These are phyloP conservation scores for Hippocampus mohnikei DNA, from an alignment of 2,113 vertebrate genomes.

Conservation along the genomic window DNA sequence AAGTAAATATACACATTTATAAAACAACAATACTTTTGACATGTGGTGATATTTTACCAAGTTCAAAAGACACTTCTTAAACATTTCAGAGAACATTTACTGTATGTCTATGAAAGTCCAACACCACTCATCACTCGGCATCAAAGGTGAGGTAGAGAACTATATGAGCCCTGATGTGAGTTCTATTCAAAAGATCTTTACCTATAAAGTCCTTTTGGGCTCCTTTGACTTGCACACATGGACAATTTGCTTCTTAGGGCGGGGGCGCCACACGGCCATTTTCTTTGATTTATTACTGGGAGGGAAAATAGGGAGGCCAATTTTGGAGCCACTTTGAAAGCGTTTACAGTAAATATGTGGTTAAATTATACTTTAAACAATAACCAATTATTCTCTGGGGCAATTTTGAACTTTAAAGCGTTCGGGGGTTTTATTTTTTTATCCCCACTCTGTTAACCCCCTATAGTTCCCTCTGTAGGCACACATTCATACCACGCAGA, in stretches of 20 bases:
- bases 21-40: constrained; percentile 18
- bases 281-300: constrained; percentile 69
- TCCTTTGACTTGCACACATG: constrained; percentile 50
- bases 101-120: constrained; percentile 70
- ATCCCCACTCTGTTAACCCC: constrained; percentile 30
- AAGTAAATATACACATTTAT: constrained; percentile 30
- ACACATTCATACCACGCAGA: constrained; percentile 42
- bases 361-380: constrained; percentile 48
- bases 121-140: constrained; percentile 77
- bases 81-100: constrained; percentile 26
- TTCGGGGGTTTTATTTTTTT: constrained; percentile 7
- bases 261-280: constrained; percentile 59
- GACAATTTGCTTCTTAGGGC: constrained; percentile 25
- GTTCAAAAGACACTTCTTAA: constrained; percentile 48
- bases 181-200: constrained; percentile 44
- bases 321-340: constrained; percentile 61
- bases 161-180: constrained; percentile 44
- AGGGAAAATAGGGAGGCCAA: constrained; percentile 46
- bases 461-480: constrained; percentile 47
- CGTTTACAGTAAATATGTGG: constrained; percentile 52
- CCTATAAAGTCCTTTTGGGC: constrained; percentile 23
- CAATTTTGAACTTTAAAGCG: constrained; percentile 52
- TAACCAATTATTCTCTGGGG: constrained; percentile 27
- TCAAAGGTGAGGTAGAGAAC: constrained; percentile 88
- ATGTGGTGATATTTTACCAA: constrained; percentile 39